A percentile compares a stretch with the other conserved stretches of the same genome.
Evolutionary conservation across 1,140 invertebrate species (phyloP).

Genomic region (Lucilia sericata): DNA sequence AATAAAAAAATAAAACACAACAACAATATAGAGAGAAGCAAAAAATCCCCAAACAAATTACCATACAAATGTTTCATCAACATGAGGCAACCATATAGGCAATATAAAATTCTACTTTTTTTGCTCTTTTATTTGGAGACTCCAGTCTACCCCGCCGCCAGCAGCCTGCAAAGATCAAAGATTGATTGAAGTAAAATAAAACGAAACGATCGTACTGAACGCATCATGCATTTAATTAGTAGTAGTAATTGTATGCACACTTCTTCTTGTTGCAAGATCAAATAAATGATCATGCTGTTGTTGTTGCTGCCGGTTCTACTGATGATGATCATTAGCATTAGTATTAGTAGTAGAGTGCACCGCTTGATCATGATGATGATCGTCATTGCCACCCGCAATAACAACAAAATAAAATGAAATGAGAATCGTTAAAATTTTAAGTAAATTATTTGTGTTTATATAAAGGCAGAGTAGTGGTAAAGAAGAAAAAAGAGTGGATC

Average conservation of each 20-base stretch:
- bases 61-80: conserved; percentile 33
- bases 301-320: neutral
- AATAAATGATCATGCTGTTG: neutral
- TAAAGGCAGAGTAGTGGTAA: neutral
- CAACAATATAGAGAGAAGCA: neutral
- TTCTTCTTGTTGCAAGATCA: conserved; percentile 33
- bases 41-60: conserved; percentile 32
- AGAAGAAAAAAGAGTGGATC: neutral
- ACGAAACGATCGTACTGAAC: neutral
- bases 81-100: conserved; percentile 17
- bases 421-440: neutral
- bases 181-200: conserved; percentile 13
- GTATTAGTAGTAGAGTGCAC: neutral
- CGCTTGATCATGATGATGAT: neutral
- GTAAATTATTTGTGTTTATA: neutral
- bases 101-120: neutral
- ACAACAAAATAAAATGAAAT: conserved; percentile 26
- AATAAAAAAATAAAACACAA: conserved; percentile 21
- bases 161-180: conserved; percentile 35
- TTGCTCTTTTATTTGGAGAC: no score
- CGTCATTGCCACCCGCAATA: conserved; percentile 35
- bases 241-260: neutral
- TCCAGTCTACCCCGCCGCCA: neutral
- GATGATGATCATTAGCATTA: conserved; percentile 14
- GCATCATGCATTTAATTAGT: conserved; percentile 37